Conservation (phyloP, 2,888 invertebrate genomes). For the Phytoseiulus persimilis region DNA sequence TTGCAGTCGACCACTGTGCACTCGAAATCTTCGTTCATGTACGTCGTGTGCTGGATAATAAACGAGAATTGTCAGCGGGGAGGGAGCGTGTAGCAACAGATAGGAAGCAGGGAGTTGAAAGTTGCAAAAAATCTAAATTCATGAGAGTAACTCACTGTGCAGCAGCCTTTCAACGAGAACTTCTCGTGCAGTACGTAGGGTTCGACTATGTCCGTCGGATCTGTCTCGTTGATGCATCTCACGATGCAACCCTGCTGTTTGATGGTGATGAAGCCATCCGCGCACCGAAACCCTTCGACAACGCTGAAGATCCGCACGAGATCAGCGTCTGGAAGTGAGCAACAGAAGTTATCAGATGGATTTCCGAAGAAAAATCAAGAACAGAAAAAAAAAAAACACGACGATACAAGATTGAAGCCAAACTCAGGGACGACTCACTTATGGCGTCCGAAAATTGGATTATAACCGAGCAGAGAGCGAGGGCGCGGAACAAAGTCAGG, state of each 20-base stretch:
- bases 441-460: background rate
- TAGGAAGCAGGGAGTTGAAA: too few relatives aligned
- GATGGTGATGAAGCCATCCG: background rate
- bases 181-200: background rate
- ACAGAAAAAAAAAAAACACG: too few relatives aligned
- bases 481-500: background rate
- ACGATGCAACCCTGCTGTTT: background rate
- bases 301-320: background rate
- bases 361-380: too few relatives aligned
- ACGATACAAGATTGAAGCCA: too few relatives aligned
- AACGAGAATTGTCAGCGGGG: background rate
- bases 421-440: background rate
- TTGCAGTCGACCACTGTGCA: background rate
- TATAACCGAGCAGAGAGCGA: background rate
- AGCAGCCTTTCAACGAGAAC: background rate
- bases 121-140: too few relatives aligned
- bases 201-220: background rate
- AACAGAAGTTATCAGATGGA: too few relatives aligned
- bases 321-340: background rate
- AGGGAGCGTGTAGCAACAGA: background rate
- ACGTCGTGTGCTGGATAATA: background rate
- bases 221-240: background rate
- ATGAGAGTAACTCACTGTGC: background rate
- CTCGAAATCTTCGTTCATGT: background rate
- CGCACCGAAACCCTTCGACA: background rate